Percentiles rank a stretch among this genome's conserved stretches.
Evolutionary conservation across 2,113 vertebrate genomes (phyloP).

Genomic region (Corydoras sp.): DNA sequence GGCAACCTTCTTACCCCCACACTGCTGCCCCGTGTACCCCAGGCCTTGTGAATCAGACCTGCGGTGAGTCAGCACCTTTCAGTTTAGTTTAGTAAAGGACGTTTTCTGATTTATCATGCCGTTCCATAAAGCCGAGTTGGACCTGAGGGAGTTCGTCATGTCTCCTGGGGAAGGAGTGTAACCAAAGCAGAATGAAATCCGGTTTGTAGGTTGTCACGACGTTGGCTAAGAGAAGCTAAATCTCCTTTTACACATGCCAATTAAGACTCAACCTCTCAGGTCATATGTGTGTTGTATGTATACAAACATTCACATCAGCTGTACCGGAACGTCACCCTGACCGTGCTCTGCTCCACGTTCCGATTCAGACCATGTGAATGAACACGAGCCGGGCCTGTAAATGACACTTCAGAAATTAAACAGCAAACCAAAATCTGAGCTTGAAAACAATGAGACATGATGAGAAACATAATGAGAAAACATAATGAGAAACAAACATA

Average conservation of each 20-base stretch:
- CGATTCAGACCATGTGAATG: too few species aligned
- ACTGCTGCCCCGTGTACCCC: neutral
- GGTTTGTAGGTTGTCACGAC: neutral
- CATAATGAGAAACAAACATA: too few species aligned
- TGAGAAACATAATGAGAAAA: too few species aligned
- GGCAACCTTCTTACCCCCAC: too few species aligned
- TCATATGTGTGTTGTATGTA: neutral
- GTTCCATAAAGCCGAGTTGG: neutral
- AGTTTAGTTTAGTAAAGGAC: neutral
- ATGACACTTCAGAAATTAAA: too few species aligned
- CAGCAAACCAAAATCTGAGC: too few species aligned
- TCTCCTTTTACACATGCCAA: too few species aligned
- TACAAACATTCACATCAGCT: too few species aligned
- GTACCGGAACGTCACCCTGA: too few species aligned
- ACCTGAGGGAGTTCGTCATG: neutral
- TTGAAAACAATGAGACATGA: too few species aligned
- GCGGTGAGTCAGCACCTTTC: conserved; percentile 26
- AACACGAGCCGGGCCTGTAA: too few species aligned
- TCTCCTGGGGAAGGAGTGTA: neutral
- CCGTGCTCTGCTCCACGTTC: too few species aligned
- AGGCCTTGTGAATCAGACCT: conserved; percentile 8
- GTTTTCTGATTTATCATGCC: conserved; percentile 6
- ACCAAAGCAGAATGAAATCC: neutral
- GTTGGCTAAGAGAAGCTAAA: neutral
- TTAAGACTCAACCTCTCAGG: neutral